These are phyloP conservation scores for Tipula helvola DNA, from an alignment of 2,888 invertebrate genomes.

Conservation along the genomic window DNA sequence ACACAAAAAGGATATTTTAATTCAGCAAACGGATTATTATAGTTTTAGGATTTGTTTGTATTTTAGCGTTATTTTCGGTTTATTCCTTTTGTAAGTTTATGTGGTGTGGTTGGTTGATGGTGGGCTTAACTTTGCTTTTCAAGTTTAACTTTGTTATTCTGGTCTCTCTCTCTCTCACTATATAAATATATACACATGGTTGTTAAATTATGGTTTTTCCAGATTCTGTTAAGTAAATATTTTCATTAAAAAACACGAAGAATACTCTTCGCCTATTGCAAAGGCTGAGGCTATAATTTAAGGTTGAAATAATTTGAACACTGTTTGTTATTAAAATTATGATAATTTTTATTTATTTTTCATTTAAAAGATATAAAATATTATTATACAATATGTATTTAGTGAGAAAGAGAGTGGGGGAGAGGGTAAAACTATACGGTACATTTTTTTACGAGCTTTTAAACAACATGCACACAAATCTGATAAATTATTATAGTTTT, in stretches of 20 bases:
- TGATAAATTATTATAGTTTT: not conserved
- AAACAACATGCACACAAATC: not conserved
- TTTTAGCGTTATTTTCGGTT: not conserved
- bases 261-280: not conserved
- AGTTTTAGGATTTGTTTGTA: not conserved
- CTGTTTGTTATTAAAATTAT: not conserved
- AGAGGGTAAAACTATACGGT: not conserved
- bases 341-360: not conserved
- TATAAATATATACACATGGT: not conserved
- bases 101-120: not conserved
- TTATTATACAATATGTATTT: not conserved
- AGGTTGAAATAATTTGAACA: not conserved
- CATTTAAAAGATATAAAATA: not conserved
- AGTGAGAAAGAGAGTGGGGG: no score
- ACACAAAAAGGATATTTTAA: not conserved
- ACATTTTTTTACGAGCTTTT: not conserved
- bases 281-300: not conserved
- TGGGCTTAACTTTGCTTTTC: not conserved
- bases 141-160: no score
- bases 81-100: not conserved
- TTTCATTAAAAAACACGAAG: not conserved
- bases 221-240: not conserved
- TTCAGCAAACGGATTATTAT: not conserved
- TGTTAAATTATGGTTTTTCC: not conserved
- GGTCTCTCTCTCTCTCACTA: no score